These are phyloP conservation scores for Yponomeuta evonymella DNA, from an alignment of 2,888 invertebrate species.

Conservation along the genomic window DNA sequence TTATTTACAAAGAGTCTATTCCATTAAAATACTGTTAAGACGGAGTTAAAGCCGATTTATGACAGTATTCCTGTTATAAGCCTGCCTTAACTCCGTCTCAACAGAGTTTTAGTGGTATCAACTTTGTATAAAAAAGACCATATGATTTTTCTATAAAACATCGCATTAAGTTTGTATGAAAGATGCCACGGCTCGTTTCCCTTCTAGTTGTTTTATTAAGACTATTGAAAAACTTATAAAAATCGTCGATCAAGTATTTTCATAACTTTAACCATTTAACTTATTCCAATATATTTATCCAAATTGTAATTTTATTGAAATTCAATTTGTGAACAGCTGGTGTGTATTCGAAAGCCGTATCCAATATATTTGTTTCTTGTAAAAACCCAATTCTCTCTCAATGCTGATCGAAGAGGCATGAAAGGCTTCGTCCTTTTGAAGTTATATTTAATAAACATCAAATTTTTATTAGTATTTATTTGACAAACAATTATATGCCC, in stretches of 20 bases:
- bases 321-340: not conserved
- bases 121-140: too few relatives aligned
- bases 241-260: not conserved
- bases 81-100: too few relatives aligned
- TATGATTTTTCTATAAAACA: too few relatives aligned
- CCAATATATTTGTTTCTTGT: constrained; percentile 14
- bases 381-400: constrained; percentile 4
- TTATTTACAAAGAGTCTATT: too few relatives aligned
- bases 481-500: constrained; percentile 74
- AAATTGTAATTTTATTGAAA: not conserved
- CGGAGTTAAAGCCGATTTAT: too few relatives aligned
- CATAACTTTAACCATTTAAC: not conserved
- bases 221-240: not conserved
- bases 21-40: too few relatives aligned
- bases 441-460: constrained; percentile 73
- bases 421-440: constrained; percentile 46
- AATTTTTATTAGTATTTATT: constrained; percentile 73
- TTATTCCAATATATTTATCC: not conserved
- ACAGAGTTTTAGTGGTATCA: too few relatives aligned
- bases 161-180: too few relatives aligned
- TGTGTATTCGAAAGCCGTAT: not conserved
- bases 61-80: too few relatives aligned
- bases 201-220: too few relatives aligned
- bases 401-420: constrained; percentile 30
- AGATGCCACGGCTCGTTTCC: too few relatives aligned